Evolutionary conservation across 1,140 invertebrate species (phyloP), one percentile per base, ranked within the genome.

Genomic region (Drosophila watanabei): DNA sequence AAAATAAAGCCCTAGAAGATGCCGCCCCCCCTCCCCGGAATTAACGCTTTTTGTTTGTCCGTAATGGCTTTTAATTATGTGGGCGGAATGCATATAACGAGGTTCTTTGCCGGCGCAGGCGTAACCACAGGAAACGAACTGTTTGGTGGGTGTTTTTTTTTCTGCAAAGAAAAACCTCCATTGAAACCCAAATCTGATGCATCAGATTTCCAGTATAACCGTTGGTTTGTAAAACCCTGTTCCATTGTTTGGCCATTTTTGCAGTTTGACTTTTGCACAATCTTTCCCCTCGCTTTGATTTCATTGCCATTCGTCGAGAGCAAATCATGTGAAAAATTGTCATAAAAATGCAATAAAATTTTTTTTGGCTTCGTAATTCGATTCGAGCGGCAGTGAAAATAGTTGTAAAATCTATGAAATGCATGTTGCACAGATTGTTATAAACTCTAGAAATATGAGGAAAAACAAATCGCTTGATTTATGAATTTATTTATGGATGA

Each of bases 301-400:
- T 78, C 75, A 68, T 57, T 57, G 48, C 46, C 45, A 48, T 72
- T 80, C 57, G 51, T 52, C 61, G 32, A 46, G 32, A 46, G 43
- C 79, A 90, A 91, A 71, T 90, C 86, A 90, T 90, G 86, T 91
- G 86, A 90, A 90, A 91, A 90, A 90, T 91, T 86, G 82, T 82
- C 87, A 90, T 90, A 90, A 90, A 90, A 90, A 82, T 83, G 87
- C 76, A 78, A 90, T 90, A 90, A 90, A 89, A 90, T 58, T 80
- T 51, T 51, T 60, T 65, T 37, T 60, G 33, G 28, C 35, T 48
- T 16, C 60, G 80, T 77, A 80, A 88, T 88, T 77, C 51, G 57
- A 87, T 80, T 80, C 76, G 57, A 51, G 46, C 49, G 30, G 46
- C 45, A 60, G 41, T 45, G 16, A 43, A 69, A 77, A 63, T 88